Percentiles rank a stretch among this genome's conserved stretches.
phyloP scores from a whole-genome alignment of 2,888 invertebrate genomes.

The Conops quadrifasciatus region DNA sequence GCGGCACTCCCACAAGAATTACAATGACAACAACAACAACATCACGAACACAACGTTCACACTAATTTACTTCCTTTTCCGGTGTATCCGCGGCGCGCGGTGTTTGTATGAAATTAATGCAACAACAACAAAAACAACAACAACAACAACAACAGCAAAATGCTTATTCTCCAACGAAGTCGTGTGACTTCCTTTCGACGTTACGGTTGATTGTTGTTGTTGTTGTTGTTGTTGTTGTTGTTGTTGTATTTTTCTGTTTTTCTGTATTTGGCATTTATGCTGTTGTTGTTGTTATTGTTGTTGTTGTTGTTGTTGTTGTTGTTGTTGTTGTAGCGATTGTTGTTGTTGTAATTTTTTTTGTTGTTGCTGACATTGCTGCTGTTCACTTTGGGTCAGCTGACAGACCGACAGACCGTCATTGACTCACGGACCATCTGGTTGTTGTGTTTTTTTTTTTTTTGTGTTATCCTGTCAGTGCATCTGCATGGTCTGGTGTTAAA shows the following conservation, averaged over 20 bases:
- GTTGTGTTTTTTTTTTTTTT: too few species aligned
- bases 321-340: slow-evolving; percentile 22
- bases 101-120: too few species aligned
- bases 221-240: not conserved
- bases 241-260: too few species aligned
- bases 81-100: slow-evolving; percentile 34
- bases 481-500: too few species aligned
- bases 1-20: not conserved
- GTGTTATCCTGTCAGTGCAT: too few species aligned
- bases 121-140: too few species aligned
- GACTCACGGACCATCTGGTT: too few species aligned
- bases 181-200: too few species aligned
- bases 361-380: not conserved
- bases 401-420: too few species aligned
- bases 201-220: slow-evolving; percentile 2
- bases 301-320: slow-evolving; percentile 18
- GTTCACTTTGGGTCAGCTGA: too few species aligned
- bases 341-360: too few species aligned
- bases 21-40: not conserved
- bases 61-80: slow-evolving; percentile 37
- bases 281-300: slow-evolving; percentile 1
- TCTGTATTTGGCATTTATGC: not conserved
- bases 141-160: slow-evolving; percentile 13
- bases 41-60: not conserved
- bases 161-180: too few species aligned